These are phyloP conservation scores for Sminthopsis crassicaudata DNA, from an alignment of 2,113 vertebrate genomes.

Conservation along the genomic window DNA sequence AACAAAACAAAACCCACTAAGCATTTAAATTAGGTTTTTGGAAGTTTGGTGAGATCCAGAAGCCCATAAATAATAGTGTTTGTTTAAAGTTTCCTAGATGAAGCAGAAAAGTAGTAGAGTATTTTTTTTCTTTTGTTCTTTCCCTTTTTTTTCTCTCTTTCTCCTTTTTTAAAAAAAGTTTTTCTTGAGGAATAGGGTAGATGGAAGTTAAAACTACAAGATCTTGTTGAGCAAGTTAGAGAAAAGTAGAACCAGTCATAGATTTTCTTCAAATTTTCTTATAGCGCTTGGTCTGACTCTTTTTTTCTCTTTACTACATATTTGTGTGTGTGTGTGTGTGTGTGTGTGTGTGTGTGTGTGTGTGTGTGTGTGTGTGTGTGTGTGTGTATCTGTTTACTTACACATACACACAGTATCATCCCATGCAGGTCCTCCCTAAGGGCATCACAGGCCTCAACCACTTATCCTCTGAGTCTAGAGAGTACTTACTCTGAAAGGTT, in stretches of 20 bases:
- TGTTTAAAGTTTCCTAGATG: not conserved
- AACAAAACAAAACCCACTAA: too few species aligned
- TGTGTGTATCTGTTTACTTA: too few species aligned
- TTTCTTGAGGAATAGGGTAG: not conserved
- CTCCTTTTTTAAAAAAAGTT: not conserved
- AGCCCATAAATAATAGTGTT: not conserved
- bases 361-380: too few species aligned
- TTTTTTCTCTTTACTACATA: too few species aligned
- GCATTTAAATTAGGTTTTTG: not conserved
- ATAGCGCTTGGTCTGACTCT: not conserved
- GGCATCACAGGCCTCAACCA: too few species aligned
- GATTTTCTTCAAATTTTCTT: not conserved
- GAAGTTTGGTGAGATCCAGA: conserved; percentile 20
- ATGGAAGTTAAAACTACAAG: not conserved
- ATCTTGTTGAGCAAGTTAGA: not conserved
- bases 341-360: too few species aligned
- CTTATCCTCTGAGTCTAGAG: too few species aligned
- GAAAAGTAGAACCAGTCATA: not conserved
- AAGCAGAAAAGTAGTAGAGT: not conserved
- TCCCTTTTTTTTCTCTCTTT: not conserved
- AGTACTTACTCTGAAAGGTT: too few species aligned
- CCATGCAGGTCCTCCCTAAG: not conserved
- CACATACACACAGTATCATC: not conserved
- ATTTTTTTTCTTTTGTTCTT: not conserved
- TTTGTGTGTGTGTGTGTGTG: not conserved